Base-by-base conservation (phyloP, 2,797 vertebrate genomes). In the Geotria australis region DNA sequence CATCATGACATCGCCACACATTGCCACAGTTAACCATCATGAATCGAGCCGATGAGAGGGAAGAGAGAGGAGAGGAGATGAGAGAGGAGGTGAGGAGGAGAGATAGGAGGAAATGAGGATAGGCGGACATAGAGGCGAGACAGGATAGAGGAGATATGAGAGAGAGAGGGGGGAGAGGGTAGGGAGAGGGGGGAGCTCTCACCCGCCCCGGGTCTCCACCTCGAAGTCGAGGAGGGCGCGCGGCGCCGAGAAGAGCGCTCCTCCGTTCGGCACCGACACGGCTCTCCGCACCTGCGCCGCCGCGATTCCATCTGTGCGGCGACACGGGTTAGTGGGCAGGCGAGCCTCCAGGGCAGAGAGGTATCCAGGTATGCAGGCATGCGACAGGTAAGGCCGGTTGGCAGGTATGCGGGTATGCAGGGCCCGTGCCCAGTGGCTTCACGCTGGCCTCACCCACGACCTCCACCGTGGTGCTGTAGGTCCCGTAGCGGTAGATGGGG, bases 401-500 rank as follows among this genome's bases (percentile, higher is more conserved):
- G 24, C 8, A 53, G 53, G 15, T 53, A 8, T 49, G 14, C 11
- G 4, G 14, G 48, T 14, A 5, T 14, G 14, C 48, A 11, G 8
- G 8, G 15, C 9, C 12, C 8, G 12, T n/a, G 8, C 9, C 49
- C 8, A 8, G 49, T 53, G 8, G 15, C 12, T 15, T 15, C 12
- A 53, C 15, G 15, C 12, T 12, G 15, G 12, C 12, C 83, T 85
- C 69, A 91, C 88, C 78, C 65, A 89, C 68, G 13, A 91, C 73
- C 57, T 81, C 68, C 57, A 93, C 67, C 46, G 72, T 62, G 11
- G 79, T 76, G 62, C 78, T 67, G 47, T 79, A 79, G 61, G 80
- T 85, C 63, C 88, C 86, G 0, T 91, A 94, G 62, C 83, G 82
- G 68, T 83, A 84, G 12, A 86, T 68, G 59, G 74, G 63, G 57